Conservation (phyloP, 2,888 invertebrate genomes). For the Heliconius sara region DNA sequence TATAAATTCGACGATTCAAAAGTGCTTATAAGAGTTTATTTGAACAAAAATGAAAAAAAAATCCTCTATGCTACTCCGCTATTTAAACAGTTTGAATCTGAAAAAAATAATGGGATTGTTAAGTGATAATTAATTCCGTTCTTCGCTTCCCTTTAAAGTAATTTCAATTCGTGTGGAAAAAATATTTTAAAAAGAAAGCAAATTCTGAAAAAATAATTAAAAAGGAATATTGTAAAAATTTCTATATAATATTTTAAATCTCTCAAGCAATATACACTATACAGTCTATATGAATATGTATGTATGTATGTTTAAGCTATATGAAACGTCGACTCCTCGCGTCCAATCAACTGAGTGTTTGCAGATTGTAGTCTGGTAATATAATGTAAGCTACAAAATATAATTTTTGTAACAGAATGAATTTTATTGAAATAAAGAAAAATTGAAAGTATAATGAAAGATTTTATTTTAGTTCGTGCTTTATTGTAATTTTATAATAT, state of each 20-base stretch:
- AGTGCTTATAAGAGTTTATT: too few species aligned
- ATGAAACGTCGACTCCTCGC: constrained; percentile 52
- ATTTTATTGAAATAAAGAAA: not conserved
- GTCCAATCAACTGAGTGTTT: constrained; percentile 69
- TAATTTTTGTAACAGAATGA: not conserved
- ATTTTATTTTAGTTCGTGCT: too few species aligned
- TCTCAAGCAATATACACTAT: not conserved
- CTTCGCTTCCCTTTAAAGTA: not conserved
- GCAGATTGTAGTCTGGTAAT: constrained; percentile 52
- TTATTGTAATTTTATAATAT: too few species aligned
- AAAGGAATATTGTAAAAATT: too few species aligned
- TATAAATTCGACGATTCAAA: too few species aligned
- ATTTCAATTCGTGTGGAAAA: not conserved
- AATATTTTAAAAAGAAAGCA: not conserved
- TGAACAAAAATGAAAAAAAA: too few species aligned
- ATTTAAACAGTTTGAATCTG: too few species aligned
- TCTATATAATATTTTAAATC: not conserved
- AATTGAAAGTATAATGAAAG: not conserved
- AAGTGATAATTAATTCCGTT: not conserved
- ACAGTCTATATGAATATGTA: not conserved
- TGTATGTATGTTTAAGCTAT: constrained; percentile 30
- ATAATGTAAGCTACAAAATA: not conserved
- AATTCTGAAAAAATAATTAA: too few species aligned
- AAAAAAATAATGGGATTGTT: too few species aligned
- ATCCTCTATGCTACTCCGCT: too few species aligned